Base-by-base conservation (phyloP, 2,113 vertebrate genomes). In the Prietella phreatophila region DNA sequence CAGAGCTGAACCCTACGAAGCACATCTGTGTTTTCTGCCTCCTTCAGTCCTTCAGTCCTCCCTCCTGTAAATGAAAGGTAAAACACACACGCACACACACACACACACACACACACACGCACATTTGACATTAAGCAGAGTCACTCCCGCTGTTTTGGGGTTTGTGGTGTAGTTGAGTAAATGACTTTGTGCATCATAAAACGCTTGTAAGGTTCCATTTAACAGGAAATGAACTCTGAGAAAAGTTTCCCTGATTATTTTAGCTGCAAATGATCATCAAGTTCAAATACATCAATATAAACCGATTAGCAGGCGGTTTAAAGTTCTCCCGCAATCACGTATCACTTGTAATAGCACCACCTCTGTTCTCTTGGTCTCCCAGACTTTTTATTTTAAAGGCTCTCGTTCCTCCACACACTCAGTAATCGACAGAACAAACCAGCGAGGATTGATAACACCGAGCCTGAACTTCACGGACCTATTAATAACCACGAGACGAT, bases 371-470 rank as follows among this genome's bases (percentile, higher is more conserved):
- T 85, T 78, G 39, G 65, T 85, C 47, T 65, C 58, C 3, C 13
- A 42, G 36, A 56, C 9, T 1, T 20, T 75, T 22, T 39, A 80
- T 69, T 80, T 76, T 20, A 61, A 85, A 69, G 61, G 55, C 20
- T 27, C 75, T 85, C 11, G 53, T 88, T 71, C 79, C 47, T 91
- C 91, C 39, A 50, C 42, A 73, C 91, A 87, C 89, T 89, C 92
- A 86, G 79, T 90, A 92, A 95, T 95, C 95, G 93, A 95, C 95
- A 94, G 93, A 93, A 94, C 94, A 94, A 94, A 96, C 94, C 92
- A 92, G 92, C 88, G 88, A 42, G 88, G 91, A 90, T 92, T 93
- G 90, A 92, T 93, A 93, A 94, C 94, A 94, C 93, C 91, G 91
- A 91, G 91, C 89, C 92, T 93, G 93, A 94, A 92, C 92, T 94